Percentiles rank a stretch among this genome's conserved stretches.
These are phyloP conservation scores for Crotalus helleri DNA, from an alignment of 2,113 vertebrate genomes.

Conservation along the genomic window DNA sequence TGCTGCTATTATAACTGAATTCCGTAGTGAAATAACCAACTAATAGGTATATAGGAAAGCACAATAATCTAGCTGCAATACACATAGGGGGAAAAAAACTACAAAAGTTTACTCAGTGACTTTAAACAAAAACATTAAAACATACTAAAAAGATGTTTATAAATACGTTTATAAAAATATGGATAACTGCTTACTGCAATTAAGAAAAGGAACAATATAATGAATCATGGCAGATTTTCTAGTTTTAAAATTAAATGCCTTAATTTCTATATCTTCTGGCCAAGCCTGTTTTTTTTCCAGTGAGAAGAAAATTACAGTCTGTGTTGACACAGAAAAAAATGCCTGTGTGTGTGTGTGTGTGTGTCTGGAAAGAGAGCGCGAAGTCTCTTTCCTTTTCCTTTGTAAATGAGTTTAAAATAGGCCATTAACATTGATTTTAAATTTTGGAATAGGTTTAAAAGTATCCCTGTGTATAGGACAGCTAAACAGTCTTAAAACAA, in stretches of 20 bases:
- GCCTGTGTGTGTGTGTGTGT: neutral
- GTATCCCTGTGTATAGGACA: neutral
- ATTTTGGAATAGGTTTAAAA: fast-evolving
- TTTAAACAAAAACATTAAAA: neutral
- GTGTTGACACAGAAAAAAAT: neutral
- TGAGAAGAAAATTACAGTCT: neutral
- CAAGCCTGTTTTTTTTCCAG: neutral
- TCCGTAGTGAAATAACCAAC: neutral
- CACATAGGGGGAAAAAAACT: neutral
- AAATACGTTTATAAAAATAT: neutral
- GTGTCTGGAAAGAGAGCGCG: neutral
- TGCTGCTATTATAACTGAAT: neutral
- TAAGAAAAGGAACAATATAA: neutral
- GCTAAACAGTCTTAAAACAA: neutral
- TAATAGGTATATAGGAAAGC: neutral
- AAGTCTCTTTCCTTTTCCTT: neutral
- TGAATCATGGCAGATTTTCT: neutral
- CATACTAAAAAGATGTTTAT: neutral
- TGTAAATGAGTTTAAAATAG: conserved; percentile 3
- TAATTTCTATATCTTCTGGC: neutral
- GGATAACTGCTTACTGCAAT: neutral
- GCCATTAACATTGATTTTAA: neutral
- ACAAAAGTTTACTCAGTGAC: neutral
- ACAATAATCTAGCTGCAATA: neutral
- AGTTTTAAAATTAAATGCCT: neutral